phyloP scores from a whole-genome alignment of 2,888 invertebrate species.

The Tachina fera region DNA sequence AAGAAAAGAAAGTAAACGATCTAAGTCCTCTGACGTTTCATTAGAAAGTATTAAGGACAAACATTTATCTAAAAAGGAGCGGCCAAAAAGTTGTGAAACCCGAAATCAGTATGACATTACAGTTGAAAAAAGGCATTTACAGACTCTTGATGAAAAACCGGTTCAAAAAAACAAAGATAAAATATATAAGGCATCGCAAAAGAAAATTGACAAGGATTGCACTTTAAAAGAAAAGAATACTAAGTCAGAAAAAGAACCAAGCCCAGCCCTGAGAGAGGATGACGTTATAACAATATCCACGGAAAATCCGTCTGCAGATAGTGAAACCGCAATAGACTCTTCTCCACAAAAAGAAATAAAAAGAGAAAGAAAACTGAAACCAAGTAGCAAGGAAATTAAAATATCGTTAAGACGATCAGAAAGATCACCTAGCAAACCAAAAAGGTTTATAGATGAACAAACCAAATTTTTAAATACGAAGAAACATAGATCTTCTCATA shows the following conservation, averaged over 20 bases:
- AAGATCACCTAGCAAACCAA: slow-evolving; percentile 67
- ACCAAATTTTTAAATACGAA: background rate
- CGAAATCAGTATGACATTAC: background rate
- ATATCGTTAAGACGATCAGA: slow-evolving; percentile 55
- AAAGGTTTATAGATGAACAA: slow-evolving; percentile 45
- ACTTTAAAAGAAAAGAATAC: background rate
- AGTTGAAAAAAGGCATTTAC: background rate
- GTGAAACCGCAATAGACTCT: background rate
- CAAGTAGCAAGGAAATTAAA: background rate
- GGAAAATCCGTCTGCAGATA: background rate
- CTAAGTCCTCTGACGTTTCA: background rate
- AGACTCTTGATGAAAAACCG: slow-evolving; percentile 18
- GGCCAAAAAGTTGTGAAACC: background rate
- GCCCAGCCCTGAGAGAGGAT: background rate
- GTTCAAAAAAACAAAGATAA: background rate
- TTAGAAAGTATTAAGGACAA: background rate
- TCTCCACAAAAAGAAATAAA: background rate
- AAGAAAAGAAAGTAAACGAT: background rate
- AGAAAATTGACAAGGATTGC: background rate
- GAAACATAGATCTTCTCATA: slow-evolving; percentile 18
- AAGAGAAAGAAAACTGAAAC: slow-evolving; percentile 21
- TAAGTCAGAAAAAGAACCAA: background rate
- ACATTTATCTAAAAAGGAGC: background rate
- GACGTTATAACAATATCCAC: background rate
- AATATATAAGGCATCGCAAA: background rate